A percentile compares a stretch with the other conserved stretches of the same genome.
Conservation (phyloP, 2,797 vertebrate genomes). For the Cossypha niveicapilla region DNA sequence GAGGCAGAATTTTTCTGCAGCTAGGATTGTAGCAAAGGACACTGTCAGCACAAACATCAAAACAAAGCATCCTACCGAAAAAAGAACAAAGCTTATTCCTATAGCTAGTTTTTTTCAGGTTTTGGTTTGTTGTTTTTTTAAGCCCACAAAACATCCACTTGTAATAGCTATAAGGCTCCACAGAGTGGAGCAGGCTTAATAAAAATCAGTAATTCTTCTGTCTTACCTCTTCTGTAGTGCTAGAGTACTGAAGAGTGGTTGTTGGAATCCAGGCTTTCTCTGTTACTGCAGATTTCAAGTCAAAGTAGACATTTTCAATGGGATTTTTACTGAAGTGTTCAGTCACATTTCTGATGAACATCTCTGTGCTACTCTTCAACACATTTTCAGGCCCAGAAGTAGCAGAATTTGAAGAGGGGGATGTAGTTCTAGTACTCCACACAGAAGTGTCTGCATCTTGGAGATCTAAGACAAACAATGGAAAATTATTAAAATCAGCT, state of each 20-base stretch:
- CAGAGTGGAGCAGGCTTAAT: conserved; percentile 45
- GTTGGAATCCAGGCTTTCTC: conserved; percentile 38
- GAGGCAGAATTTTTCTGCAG: background rate
- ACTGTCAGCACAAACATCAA: background rate
- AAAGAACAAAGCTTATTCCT: background rate
- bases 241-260: conserved; percentile 38
- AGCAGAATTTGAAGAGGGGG: background rate
- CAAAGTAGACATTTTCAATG: background rate
- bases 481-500: conserved; percentile 23
- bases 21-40: background rate
- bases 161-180: conserved; percentile 33
- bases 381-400: conserved; percentile 25
- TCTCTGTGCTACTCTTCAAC: conserved; percentile 54
- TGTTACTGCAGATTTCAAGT: conserved; percentile 32
- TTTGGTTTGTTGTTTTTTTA: background rate
- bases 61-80: background rate
- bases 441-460: conserved; percentile 44
- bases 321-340: conserved; percentile 36
- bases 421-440: conserved; percentile 32
- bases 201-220: background rate
- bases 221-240: conserved; percentile 74
- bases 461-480: conserved; percentile 59
- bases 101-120: background rate
- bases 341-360: conserved; percentile 20
- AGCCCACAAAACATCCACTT: background rate